Evolutionary conservation across 23 tunicate genomes (phyloP), one percentile per base, ranked within the genome.

Genomic region (Halocynthia roretzi): DNA sequence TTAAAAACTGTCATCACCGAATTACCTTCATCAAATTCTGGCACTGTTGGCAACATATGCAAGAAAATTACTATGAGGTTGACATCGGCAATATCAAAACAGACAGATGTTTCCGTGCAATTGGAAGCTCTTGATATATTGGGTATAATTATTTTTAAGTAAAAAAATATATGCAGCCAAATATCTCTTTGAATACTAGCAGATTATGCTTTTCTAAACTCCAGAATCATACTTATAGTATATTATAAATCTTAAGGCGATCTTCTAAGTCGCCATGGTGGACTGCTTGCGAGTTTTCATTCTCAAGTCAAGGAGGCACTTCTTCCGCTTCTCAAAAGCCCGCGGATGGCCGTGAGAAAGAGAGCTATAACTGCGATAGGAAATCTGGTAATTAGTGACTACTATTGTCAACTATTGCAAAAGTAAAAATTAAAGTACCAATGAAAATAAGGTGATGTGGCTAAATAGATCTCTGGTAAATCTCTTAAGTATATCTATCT

Each of bases 1-100:
- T 73, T 92, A 61, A 92, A 92, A 82, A 92, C 98, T 12, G 98
- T 92, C n/a, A 92, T 92, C 22, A 75, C 84, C 0, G 98, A 92
- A 61, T 64, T 92, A 7, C 98, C 98, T 5, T 82, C 82, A 51
- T 77, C 87, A 23, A 88, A 92, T 68, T 52, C 61, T 12, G 76
- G 54, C 5, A 67, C 78, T 70, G 78, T 92, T 49, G 91, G 92
- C 7, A 85, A 80, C 48, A 84, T 86, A 12, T 92, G 98, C 84
- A 92, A 86, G 78, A 85, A 92, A 64, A 92, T 92, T 44, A 92
- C 98, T 7, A 68, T 66, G 49, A 78, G 92, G 17, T 65, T 92
- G 18, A 86, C 92, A 5, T 77, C 90, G 11, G 92, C 92, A 23
- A 85, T 92, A 11, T 72, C 92, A 10, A 86, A 92, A 60, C 91